Conservation (phyloP, 2,113 vertebrate genomes). For the Pelusios castaneus region DNA sequence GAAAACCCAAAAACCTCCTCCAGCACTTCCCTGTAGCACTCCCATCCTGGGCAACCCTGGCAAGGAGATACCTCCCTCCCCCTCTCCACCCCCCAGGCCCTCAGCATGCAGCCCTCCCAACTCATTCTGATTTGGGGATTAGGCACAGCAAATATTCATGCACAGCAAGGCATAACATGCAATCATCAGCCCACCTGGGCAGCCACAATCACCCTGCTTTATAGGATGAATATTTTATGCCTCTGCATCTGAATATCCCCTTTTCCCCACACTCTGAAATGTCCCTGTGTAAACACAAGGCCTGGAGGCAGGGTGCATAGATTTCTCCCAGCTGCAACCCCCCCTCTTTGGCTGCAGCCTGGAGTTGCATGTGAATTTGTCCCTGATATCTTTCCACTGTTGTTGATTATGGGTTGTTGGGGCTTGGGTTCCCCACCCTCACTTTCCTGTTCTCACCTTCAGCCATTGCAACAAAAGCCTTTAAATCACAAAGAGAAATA, state of each 20-base stretch:
- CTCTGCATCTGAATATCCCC: background rate
- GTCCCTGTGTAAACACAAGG: background rate
- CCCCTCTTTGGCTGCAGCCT: background rate
- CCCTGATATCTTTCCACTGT: background rate
- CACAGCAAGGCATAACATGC: background rate
- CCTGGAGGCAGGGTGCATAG: background rate
- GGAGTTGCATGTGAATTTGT: background rate
- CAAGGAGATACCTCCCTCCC: background rate
- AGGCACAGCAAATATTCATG: too few relatives aligned
- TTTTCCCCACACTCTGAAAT: background rate
- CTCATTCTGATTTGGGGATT: too few relatives aligned
- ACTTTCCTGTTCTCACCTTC: background rate
- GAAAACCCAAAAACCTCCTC: background rate
- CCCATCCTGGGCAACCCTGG: background rate
- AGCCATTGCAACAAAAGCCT: background rate
- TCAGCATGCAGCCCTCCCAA: background rate
- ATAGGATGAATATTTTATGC: background rate
- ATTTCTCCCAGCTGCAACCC: background rate
- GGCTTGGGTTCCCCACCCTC: background rate
- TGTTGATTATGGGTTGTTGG: background rate
- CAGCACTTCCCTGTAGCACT: background rate
- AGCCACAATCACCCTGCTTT: background rate
- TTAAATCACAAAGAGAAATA: background rate
- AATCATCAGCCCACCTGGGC: background rate
- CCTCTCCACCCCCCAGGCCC: background rate